Conservation (phyloP, 1,140 invertebrate genomes). For the Hyphantria cunea region DNA sequence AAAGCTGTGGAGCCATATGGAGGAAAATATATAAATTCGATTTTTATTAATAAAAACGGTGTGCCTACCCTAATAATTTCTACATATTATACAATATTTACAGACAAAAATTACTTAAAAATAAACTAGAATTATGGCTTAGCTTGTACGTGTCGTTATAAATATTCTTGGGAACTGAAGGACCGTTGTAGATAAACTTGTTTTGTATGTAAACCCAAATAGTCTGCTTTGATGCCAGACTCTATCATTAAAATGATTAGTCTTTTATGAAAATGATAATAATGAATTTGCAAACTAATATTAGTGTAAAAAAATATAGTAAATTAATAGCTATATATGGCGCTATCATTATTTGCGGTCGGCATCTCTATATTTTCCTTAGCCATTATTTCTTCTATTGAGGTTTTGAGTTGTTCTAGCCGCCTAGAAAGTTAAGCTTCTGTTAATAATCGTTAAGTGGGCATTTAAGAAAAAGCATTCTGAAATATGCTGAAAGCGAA, state of each 20-base stretch:
- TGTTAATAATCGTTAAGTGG: neutral
- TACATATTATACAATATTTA: constrained; percentile 9
- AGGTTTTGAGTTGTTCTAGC: constrained; percentile 54
- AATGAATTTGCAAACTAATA: too few relatives aligned
- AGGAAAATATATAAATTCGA: neutral
- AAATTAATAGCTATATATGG: neutral
- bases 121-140: constrained; percentile 18
- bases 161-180: too few relatives aligned
- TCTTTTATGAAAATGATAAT: neutral
- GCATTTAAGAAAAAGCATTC: neutral
- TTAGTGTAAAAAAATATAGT: too few relatives aligned
- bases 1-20: too few relatives aligned
- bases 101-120: constrained; percentile 15
- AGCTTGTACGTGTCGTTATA: too few relatives aligned
- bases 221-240: too few relatives aligned
- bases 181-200: too few relatives aligned
- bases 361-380: constrained; percentile 1
- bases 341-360: constrained; percentile 1
- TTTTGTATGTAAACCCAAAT: too few relatives aligned
- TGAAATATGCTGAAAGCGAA: neutral
- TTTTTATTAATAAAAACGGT: neutral
- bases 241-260: too few relatives aligned
- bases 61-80: neutral
- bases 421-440: constrained; percentile 50
- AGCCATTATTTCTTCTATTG: constrained; percentile 64